Conservation (phyloP, 2,113 vertebrate genomes). For the Tenrec ecaudatus region DNA sequence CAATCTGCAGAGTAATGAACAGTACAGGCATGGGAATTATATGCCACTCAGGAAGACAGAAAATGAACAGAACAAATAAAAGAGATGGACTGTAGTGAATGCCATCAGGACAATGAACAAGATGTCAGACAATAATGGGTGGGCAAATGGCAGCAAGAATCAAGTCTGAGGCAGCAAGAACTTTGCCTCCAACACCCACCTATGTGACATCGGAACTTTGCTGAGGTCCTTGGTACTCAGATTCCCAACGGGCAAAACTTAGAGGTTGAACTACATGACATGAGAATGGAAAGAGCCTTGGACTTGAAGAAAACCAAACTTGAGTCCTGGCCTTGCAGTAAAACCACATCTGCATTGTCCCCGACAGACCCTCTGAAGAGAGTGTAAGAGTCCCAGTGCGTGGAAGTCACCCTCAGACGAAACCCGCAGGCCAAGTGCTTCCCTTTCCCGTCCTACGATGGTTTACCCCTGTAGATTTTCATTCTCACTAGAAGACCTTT, state of each 20-base stretch:
- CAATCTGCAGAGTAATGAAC: constrained; percentile 12
- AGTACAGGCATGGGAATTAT: constrained; percentile 21
- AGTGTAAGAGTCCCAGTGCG: not conserved
- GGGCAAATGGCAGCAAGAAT: not conserved
- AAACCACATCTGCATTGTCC: not conserved
- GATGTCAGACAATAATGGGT: not conserved
- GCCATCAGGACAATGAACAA: constrained; percentile 22
- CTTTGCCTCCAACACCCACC: not conserved
- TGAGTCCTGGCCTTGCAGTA: constrained; percentile 24
- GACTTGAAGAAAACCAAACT: constrained; percentile 9
- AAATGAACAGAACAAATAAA: constrained; percentile 45
- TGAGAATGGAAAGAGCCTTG: not conserved
- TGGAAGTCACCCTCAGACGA: not conserved
- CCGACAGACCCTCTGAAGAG: not conserved
- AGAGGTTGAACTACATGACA: not conserved
- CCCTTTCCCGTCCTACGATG: not conserved
- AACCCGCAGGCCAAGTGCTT: not conserved
- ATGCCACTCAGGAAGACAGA: constrained; percentile 16
- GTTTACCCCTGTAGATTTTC: not conserved
- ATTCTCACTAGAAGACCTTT: constrained; percentile 56
- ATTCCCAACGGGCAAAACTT: constrained; percentile 34
- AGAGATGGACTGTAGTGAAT: constrained; percentile 15
- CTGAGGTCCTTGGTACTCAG: constrained; percentile 8
- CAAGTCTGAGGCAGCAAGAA: not conserved
- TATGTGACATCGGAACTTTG: not conserved